These are phyloP conservation scores for Caenorhabditis brenneri DNA, from an alignment of 1,140 invertebrate genomes.

Conservation along the genomic window DNA sequence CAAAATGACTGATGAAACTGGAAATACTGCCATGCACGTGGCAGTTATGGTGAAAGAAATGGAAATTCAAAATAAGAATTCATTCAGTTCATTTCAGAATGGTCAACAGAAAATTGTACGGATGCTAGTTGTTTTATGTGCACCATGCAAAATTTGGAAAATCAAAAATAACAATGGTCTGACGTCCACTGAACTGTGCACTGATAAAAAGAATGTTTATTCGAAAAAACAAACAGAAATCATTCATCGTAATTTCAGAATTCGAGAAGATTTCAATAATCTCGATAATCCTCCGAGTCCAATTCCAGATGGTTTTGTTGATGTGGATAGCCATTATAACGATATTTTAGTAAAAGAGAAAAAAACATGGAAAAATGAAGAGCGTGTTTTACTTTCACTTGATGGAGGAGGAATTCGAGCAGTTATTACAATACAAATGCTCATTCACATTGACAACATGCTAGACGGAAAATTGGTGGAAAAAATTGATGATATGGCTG, in stretches of 20 bases:
- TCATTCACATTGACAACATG: constrained; percentile 16
- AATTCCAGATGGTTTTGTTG: background rate
- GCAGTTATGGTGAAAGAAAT: background rate
- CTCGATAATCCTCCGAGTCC: constrained; percentile 20
- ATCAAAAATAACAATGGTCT: constrained; percentile 14
- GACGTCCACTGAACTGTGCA: background rate
- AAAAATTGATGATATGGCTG: constrained; percentile 43
- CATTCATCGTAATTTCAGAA: background rate
- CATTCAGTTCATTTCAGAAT: background rate
- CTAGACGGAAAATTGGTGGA: constrained; percentile 42
- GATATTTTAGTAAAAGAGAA: background rate
- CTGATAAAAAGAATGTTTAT: constrained; percentile 16
- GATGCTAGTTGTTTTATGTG: constrained; percentile 14
- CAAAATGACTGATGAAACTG: constrained; percentile 32
- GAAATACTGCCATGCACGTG: constrained; percentile 39
- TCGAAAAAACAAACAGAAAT: background rate
- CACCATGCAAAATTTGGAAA: constrained; percentile 18
- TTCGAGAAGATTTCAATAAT: background rate
- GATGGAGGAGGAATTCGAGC: constrained; percentile 43
- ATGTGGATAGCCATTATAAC: constrained; percentile 12
- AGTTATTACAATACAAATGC: constrained; percentile 24
- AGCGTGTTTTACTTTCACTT: constrained; percentile 2
- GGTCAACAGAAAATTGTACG: constrained; percentile 6
- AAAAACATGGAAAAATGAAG: constrained; percentile 13
- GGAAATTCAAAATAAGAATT: background rate